Base-by-base conservation (phyloP, 2,888 invertebrate genomes). In the Glomeris marginata region DNA sequence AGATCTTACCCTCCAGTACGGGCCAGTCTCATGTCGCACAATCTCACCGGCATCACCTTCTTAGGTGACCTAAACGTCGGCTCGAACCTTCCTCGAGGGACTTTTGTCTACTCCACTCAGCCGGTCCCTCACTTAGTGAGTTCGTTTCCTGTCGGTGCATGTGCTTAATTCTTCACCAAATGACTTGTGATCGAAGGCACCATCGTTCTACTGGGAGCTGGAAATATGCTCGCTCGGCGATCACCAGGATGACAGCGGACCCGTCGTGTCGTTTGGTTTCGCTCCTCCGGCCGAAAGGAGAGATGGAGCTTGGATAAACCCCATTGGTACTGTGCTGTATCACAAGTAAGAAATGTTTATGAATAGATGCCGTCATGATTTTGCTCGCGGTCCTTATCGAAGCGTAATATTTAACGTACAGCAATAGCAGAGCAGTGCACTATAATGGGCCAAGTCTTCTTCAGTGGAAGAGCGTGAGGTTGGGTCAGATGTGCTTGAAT, bases 361-460 rank as follows among this genome's bases (percentile, higher is more conserved):
- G 64, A 64, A 54, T 63, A 64, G 56, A 53, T 60, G 35, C n/a
- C n/a, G n/a, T n/a, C n/a, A n/a, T n/a, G n/a, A n/a, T n/a, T n/a
- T n/a, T n/a, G n/a, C n/a, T n/a, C n/a, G n/a, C n/a, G n/a, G n/a
- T n/a, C n/a, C n/a, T n/a, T n/a, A n/a, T n/a, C n/a, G n/a, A n/a
- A n/a, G n/a, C n/a, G n/a, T n/a, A n/a, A n/a, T n/a, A 28, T 28
- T 28, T 28, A 8, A 3, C 28, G 28, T 8, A 8, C 28, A 28
- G 28, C 54, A 64, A 65, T 58, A 66, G 67, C n/a, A 62, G 66
- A 48, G 65, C 66, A 15, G 63, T 66, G 11, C 66, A 67, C 53
- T 67, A 66, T 57, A 66, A 65, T 56, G 66, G 65, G 11, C 60
- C 65, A 18, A 66, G 66, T 55, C 57, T 66, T n/a, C 60, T 66